phyloP scores from a whole-genome alignment of 2,113 vertebrate species.

The Jaculus jaculus region DNA sequence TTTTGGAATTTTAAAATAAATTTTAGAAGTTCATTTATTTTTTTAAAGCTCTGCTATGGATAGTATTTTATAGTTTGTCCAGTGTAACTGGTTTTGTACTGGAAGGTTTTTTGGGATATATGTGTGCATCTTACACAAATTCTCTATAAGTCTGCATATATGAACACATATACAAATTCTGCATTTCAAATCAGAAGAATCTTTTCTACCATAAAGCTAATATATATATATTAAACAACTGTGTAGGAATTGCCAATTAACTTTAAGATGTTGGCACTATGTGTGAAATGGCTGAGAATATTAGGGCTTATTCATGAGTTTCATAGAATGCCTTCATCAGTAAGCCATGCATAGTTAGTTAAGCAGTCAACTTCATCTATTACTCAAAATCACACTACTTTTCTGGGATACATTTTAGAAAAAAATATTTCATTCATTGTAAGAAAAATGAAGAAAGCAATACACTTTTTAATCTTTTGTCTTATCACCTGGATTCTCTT shows the following conservation, averaged over 20 bases:
- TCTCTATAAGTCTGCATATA: background rate
- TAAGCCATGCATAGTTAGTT: background rate
- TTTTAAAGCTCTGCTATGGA: background rate
- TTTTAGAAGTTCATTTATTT: background rate
- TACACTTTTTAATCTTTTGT: background rate
- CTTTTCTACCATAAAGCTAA: background rate
- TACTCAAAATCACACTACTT: background rate
- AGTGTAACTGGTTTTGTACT: background rate
- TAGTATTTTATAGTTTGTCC: background rate
- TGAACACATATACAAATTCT: background rate
- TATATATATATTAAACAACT: background rate
- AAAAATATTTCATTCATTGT: background rate
- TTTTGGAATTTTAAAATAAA: background rate
- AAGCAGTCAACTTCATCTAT: background rate
- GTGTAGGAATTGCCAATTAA: background rate
- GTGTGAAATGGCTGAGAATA: background rate
- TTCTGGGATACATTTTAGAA: background rate
- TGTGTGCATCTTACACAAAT: background rate
- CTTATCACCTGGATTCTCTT: background rate
- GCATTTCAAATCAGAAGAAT: background rate
- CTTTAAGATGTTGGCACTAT: background rate
- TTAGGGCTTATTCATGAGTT: background rate
- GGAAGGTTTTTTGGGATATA: background rate
- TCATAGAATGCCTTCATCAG: conserved; percentile 1
- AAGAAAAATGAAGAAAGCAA: conserved; percentile 22